These are phyloP conservation scores for Zophobas morio DNA, from an alignment of 1,140 invertebrate species.

Conservation along the genomic window DNA sequence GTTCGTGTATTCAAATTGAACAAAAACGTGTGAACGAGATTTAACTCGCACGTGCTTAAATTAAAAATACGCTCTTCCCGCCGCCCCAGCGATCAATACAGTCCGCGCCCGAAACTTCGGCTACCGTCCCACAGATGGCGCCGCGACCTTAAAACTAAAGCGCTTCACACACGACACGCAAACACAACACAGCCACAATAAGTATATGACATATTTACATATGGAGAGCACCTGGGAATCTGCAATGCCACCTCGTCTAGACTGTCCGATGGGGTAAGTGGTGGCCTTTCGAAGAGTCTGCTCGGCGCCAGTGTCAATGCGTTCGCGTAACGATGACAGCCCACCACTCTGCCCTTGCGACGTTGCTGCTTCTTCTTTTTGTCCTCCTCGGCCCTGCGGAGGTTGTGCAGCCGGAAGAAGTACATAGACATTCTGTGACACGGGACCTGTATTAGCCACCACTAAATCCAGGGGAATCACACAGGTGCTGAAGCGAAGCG, in stretches of 20 bases:
- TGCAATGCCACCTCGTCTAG: slow-evolving; percentile 92
- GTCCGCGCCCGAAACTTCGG: background rate
- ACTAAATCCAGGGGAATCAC: slow-evolving; percentile 6
- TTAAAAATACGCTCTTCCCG: background rate
- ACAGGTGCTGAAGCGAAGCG: slow-evolving; percentile 2
- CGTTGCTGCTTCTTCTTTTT: slow-evolving; percentile 71
- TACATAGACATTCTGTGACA: slow-evolving; percentile 88
- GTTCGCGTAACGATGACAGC: slow-evolving; percentile 65
- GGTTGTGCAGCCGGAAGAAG: slow-evolving; percentile 93
- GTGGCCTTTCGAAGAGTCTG: slow-evolving; percentile 85
- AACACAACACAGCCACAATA: background rate
- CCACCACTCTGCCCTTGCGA: slow-evolving; percentile 63
- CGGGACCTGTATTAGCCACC: slow-evolving; percentile 22
- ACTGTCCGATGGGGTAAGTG: slow-evolving; percentile 87
- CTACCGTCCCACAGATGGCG: slow-evolving; percentile 6
- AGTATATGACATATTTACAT: slow-evolving; percentile 58
- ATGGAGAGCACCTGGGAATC: slow-evolving; percentile 84
- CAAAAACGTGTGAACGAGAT: no score
- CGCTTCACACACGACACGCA: background rate
- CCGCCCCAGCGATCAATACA: background rate
- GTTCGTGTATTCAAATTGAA: no score
- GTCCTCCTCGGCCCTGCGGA: slow-evolving; percentile 83
- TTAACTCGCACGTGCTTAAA: background rate
- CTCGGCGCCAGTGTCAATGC: slow-evolving; percentile 79
- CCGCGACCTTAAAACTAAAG: background rate